These are phyloP conservation scores for Euglossa dilemma DNA, from an alignment of 1,140 invertebrate genomes.

Conservation along the genomic window DNA sequence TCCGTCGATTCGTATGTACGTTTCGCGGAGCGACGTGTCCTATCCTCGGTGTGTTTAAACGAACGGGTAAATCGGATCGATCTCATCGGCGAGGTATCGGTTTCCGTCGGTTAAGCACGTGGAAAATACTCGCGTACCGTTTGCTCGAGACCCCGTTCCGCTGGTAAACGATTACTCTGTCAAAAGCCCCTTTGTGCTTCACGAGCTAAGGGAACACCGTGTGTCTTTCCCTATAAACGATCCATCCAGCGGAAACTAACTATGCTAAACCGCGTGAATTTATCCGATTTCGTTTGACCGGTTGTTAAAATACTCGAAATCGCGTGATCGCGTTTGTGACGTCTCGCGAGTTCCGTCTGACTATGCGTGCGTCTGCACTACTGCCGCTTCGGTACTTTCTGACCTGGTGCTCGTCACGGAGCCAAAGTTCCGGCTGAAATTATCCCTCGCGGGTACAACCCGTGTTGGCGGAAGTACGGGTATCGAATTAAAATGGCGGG, in stretches of 20 bases:
- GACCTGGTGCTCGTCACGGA: background rate
- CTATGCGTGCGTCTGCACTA: background rate
- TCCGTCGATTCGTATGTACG: too few species aligned
- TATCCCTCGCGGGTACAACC: background rate
- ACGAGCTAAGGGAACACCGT: background rate
- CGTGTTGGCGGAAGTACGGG: too few species aligned
- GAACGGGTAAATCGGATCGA: background rate
- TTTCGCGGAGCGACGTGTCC: background rate
- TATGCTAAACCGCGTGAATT: background rate
- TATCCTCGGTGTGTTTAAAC: background rate
- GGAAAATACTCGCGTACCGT: background rate
- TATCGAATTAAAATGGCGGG: too few species aligned
- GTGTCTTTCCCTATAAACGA: slow-evolving; percentile 22
- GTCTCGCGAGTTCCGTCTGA: background rate
- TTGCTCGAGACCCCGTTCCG: too few species aligned
- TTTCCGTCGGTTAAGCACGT: background rate
- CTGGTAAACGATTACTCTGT: background rate
- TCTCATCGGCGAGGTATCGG: background rate
- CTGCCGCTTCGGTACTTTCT: background rate
- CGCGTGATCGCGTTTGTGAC: background rate
- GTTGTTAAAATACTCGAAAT: background rate
- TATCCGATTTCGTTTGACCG: background rate
- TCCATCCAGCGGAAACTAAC: slow-evolving; percentile 33
- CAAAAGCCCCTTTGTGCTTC: background rate
- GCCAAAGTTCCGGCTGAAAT: background rate